Base-by-base conservation (phyloP, 2,888 invertebrate genomes). In the Heliconius charithonia region DNA sequence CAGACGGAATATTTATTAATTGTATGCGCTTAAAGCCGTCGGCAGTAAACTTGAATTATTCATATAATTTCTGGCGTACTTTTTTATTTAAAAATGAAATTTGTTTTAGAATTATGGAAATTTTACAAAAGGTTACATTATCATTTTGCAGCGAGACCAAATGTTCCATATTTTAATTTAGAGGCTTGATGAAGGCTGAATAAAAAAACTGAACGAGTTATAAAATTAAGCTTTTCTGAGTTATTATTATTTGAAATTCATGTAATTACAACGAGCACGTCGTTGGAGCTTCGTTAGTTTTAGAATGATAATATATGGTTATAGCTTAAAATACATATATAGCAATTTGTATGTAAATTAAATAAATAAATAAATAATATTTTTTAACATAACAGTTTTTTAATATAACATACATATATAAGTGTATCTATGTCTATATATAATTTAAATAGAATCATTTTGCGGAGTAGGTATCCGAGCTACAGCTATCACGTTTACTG, bases 101-200 rank as follows among this genome's bases (percentile, higher is more conserved):
- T 83, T 80, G 80, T 79, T 82, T 82, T 81, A 79, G 78, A 82
- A 83, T 80, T 81, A 83, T 81, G 82, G 70, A 82, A 83, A 83
- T 82, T 73, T 51, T 37, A 65, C 65, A 75, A 81, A 81, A 82
- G 83, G 82, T 83, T 80, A 81, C 74, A 80, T 75, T 81, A 80
- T 41, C 75, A 76, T 79, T 79, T 73, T 73, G 10, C 37, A 27
- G 27, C 66, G 71, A 32, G 66, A 73, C 72, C 59, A 75, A 75
- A 75, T 77, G 71, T 80, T 75, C 65, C 29, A 73, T 77, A 75
- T 78, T 77, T 77, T 75, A 77, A 75, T 75, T 80, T 75, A 71
- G 71, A 77, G 45, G 66, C 74, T 77, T 77, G 59, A 75, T 77
- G 77, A 75, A 77, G 71, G 71, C 56, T 41, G 56, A 75, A 76